Percentiles rank a stretch among this genome's conserved stretches.
Evolutionary conservation across 1,140 invertebrate genomes (phyloP).

Genomic region (Platyura marginata): DNA sequence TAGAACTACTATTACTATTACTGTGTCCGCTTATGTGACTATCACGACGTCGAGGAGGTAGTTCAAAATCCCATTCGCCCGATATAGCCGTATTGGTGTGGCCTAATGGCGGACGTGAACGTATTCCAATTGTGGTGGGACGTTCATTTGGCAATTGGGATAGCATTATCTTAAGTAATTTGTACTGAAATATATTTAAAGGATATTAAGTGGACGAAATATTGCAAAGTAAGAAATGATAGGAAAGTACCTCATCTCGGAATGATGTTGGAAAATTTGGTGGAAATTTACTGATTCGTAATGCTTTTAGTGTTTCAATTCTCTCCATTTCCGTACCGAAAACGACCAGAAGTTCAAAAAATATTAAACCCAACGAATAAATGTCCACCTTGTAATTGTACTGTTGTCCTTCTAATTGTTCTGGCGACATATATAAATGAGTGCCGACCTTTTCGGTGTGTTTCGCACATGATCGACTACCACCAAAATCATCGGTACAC

Average conservation of each 20-base stretch:
- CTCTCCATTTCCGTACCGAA: conserved; percentile 86
- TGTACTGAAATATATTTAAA: conserved; percentile 34
- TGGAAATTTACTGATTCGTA: conserved; percentile 52
- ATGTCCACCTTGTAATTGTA: conserved; percentile 94
- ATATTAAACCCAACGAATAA: conserved; percentile 83
- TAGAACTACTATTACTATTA: conserved; percentile 1
- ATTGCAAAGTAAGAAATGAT: not conserved
- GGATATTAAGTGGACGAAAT: not conserved
- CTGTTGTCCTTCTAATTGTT: conserved; percentile 57
- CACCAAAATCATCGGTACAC: conserved; percentile 12
- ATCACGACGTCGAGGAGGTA: conserved; percentile 2
- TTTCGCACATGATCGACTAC: conserved; percentile 13
- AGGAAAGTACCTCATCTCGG: conserved; percentile 43
- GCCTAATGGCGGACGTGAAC: not conserved
- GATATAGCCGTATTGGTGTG: not conserved
- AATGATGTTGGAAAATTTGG: conserved; percentile 39
- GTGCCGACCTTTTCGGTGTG: conserved; percentile 54
- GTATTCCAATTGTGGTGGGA: conserved; percentile 55
- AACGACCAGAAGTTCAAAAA: conserved; percentile 79
- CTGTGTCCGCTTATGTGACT: conserved; percentile 2
- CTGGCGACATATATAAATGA: conserved; percentile 92
- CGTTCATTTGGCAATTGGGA: conserved; percentile 47
- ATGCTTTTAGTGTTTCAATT: conserved; percentile 35
- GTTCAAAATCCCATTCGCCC: not conserved
- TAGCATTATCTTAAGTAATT: conserved; percentile 58